Percentiles rank a stretch among this genome's conserved stretches.
Evolutionary conservation across 2,797 vertebrate species (phyloP).

Genomic region (Pachyuromys duprasi): DNA sequence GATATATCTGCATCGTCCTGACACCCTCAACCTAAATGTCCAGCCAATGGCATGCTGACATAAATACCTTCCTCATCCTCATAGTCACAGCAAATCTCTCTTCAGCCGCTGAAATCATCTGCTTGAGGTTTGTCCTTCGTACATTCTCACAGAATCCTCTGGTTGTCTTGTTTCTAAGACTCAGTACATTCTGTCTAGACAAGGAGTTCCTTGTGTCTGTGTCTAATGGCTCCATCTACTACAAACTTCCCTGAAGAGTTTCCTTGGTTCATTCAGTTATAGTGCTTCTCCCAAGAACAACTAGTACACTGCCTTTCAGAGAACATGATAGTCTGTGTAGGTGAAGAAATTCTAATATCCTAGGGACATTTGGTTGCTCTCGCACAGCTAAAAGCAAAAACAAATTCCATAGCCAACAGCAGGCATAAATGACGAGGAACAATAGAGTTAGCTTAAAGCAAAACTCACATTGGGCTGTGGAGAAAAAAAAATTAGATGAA

Average conservation of each 20-base stretch:
- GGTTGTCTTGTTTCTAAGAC: background rate
- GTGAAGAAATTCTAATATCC: conserved; percentile 27
- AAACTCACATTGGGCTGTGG: background rate
- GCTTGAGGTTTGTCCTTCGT: background rate
- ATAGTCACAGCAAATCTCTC: background rate
- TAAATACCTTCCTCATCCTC: background rate
- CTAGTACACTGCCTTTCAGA: background rate
- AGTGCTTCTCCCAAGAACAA: background rate
- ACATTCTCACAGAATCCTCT: background rate
- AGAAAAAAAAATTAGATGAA: background rate
- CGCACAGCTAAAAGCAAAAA: background rate
- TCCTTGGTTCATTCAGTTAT: background rate
- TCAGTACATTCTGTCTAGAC: background rate
- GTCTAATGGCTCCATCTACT: background rate
- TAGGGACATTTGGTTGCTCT: conserved; percentile 4
- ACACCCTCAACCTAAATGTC: background rate
- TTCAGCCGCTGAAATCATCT: background rate
- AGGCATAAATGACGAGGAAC: background rate
- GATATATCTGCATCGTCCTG: too few relatives aligned
- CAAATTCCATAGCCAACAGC: conserved; percentile 15
- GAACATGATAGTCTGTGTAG: background rate
- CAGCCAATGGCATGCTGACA: background rate
- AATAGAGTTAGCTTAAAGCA: background rate
- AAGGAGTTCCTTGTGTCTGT: background rate
- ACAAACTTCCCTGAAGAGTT: background rate